These are phyloP conservation scores for Stomatorhinus walkeri DNA, from an alignment of 2,797 vertebrate genomes.

Conservation along the genomic window DNA sequence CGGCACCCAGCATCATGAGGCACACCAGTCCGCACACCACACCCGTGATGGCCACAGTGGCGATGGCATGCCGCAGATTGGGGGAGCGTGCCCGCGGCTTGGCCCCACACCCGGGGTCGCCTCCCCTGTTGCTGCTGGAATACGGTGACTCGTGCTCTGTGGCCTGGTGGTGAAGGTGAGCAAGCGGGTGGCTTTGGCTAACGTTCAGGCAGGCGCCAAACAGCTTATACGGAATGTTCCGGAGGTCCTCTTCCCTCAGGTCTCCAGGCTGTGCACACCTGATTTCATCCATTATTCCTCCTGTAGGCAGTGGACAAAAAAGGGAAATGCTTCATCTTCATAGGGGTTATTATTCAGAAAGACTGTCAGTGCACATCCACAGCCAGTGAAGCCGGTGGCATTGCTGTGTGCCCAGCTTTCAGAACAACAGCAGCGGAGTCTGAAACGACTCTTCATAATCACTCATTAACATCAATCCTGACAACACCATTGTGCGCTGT, in stretches of 20 bases:
- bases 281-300: slow-evolving; percentile 76
- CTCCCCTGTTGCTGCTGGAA: slow-evolving; percentile 46
- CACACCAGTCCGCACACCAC: slow-evolving; percentile 89
- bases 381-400: neutral
- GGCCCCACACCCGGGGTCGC: slow-evolving; percentile 62
- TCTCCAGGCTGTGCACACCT: slow-evolving; percentile 72
- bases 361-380: neutral
- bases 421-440: neutral
- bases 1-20: slow-evolving; percentile 92
- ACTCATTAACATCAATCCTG: neutral
- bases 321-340: neutral
- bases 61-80: slow-evolving; percentile 83
- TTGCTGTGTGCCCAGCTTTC: neutral
- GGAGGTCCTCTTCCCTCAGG: slow-evolving; percentile 76
- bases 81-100: slow-evolving; percentile 69
- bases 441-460: slow-evolving; percentile 4
- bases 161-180: slow-evolving; percentile 63
- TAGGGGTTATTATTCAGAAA: neutral
- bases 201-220: slow-evolving; percentile 74
- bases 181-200: slow-evolving; percentile 60
- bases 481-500: neutral
- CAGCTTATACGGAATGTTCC: slow-evolving; percentile 83
- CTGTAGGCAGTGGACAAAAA: slow-evolving; percentile 49
- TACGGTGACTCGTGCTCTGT: slow-evolving; percentile 47
- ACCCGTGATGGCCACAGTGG: slow-evolving; percentile 89